Conservation (phyloP, 2,888 invertebrate genomes). For the Mantis religiosa region DNA sequence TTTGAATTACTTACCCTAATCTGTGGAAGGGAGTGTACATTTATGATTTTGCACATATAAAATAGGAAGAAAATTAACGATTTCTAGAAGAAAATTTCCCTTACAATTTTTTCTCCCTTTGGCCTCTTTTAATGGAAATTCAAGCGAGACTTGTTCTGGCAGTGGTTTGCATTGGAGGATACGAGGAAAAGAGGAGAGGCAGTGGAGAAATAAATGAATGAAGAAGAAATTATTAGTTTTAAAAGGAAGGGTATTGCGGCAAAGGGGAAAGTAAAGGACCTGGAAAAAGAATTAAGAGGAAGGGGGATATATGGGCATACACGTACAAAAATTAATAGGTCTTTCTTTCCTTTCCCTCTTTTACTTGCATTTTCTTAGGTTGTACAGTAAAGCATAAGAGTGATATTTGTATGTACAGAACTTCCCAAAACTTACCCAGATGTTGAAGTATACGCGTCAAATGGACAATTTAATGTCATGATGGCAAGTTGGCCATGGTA, state of each 20-base stretch:
- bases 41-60: neutral
- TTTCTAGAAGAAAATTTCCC: slow-evolving; percentile 8
- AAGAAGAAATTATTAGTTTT: slow-evolving; percentile 30
- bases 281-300: neutral
- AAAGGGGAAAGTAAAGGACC: neutral
- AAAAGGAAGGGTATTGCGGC: slow-evolving; percentile 20
- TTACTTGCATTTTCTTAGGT: neutral
- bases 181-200: neutral
- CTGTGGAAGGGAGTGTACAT: neutral
- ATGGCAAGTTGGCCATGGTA: too few relatives aligned
- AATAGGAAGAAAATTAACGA: slow-evolving; percentile 13
- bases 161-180: slow-evolving; percentile 2
- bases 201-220: slow-evolving; percentile 26
- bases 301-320: neutral
- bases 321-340: slow-evolving; percentile 16
- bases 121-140: slow-evolving; percentile 23
- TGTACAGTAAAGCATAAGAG: too few relatives aligned
- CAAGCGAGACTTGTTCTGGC: slow-evolving; percentile 20
- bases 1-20: neutral
- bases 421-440: too few relatives aligned
- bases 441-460: too few relatives aligned
- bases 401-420: too few relatives aligned
- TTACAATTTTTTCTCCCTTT: neutral
- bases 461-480: too few relatives aligned
- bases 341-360: neutral